These are phyloP conservation scores for Pseudopodoces humilis DNA, from an alignment of 2,113 vertebrate genomes.

Conservation along the genomic window DNA sequence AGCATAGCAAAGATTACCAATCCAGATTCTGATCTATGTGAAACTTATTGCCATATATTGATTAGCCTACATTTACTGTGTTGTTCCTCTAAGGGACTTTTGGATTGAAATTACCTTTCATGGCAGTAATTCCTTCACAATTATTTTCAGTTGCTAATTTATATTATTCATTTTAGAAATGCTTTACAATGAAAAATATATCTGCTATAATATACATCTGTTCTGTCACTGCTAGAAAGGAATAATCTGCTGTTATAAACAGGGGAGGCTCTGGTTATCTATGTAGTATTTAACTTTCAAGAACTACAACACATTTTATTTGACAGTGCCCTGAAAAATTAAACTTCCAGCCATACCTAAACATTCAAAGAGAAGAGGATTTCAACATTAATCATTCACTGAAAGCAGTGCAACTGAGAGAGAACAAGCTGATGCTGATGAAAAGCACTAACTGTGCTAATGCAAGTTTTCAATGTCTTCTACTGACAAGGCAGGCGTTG, in stretches of 20 bases:
- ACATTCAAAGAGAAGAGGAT: background rate
- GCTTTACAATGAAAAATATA: background rate
- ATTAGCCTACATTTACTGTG: background rate
- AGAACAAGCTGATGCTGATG: background rate
- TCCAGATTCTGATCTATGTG: background rate
- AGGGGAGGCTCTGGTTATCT: background rate
- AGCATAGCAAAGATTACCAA: background rate
- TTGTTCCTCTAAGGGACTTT: background rate
- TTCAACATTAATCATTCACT: background rate
- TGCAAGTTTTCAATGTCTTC: background rate
- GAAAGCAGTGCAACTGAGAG: background rate
- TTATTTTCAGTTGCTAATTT: background rate
- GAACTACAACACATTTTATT: background rate
- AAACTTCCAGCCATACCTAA: background rate
- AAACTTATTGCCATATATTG: background rate
- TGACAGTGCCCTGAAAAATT: conserved; percentile 28
- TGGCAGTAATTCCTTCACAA: background rate
- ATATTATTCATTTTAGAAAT: background rate
- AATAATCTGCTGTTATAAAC: background rate
- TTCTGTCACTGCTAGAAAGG: background rate
- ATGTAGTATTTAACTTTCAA: background rate
- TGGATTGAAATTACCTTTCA: background rate
- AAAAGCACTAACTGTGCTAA: background rate
- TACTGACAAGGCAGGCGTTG: background rate
- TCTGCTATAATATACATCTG: background rate